These are phyloP conservation scores for Epinotia brunnichana DNA, from an alignment of 2,888 invertebrate species.

Conservation along the genomic window DNA sequence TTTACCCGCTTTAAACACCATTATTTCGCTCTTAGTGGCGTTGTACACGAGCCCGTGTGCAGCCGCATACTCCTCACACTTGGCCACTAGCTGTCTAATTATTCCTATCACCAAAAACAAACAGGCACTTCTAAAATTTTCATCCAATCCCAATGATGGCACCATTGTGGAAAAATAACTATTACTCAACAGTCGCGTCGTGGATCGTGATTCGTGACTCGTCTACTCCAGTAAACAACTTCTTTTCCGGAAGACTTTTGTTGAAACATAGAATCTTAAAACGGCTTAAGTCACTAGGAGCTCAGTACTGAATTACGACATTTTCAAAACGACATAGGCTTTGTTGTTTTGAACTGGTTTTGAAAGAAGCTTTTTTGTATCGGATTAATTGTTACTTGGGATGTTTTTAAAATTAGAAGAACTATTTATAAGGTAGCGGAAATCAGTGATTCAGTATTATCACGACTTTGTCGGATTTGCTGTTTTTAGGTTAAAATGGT, in stretches of 20 bases:
- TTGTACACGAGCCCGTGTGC: no score
- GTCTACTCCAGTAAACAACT: slow-evolving; percentile 4
- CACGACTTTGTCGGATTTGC: slow-evolving; percentile 17
- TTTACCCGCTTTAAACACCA: no score
- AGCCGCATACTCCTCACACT: no score
- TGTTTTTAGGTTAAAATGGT: slow-evolving; percentile 3
- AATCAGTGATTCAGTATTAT: slow-evolving; percentile 3
- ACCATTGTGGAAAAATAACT: background rate
- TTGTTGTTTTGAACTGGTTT: background rate
- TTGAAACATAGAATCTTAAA: background rate
- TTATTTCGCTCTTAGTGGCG: no score
- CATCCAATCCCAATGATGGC: no score
- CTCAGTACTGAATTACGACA: background rate
- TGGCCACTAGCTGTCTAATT: no score
- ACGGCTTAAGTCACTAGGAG: background rate
- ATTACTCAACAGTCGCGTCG: slow-evolving; percentile 11
- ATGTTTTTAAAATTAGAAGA: slow-evolving; percentile 4
- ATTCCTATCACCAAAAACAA: no score
- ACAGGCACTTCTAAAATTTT: no score
- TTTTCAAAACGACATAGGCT: background rate
- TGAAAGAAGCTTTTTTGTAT: background rate
- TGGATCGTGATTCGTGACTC: slow-evolving; percentile 12
- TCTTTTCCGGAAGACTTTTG: slow-evolving; percentile 13
- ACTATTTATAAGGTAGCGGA: slow-evolving; percentile 1
- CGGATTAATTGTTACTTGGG: background rate